Conservation (phyloP, 2,113 vertebrate species). For the Xiphophorus hellerii region DNA sequence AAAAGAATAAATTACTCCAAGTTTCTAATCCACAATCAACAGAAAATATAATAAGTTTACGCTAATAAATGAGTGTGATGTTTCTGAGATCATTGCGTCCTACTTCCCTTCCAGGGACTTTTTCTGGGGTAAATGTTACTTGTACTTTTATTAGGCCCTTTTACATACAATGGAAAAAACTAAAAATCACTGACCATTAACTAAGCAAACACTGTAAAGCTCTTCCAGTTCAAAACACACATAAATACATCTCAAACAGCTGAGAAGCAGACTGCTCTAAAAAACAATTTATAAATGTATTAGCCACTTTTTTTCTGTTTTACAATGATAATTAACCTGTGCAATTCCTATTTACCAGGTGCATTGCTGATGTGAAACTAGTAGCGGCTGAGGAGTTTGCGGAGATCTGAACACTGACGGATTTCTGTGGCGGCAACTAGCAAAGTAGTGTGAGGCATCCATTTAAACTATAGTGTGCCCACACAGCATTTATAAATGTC, state of each 20-base stretch:
- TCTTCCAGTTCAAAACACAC: conserved; percentile 33
- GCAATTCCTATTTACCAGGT: conserved; percentile 34
- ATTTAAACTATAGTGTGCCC: conserved; percentile 73
- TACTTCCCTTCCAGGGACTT: not conserved
- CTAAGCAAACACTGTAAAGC: conserved; percentile 41
- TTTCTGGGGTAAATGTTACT: not conserved
- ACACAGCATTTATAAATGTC: conserved; percentile 83
- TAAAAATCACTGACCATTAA: conserved; percentile 42
- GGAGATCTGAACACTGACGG: conserved; percentile 58
- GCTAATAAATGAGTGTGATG: no score
- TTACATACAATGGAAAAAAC: not conserved
- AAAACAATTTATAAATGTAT: conserved; percentile 26
- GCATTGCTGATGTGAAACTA: not conserved
- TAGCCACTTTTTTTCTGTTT: conserved; percentile 27
- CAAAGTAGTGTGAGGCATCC: conserved; percentile 60
- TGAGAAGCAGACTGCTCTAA: conserved; percentile 34
- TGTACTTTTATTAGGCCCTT: not conserved
- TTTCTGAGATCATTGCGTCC: no score
- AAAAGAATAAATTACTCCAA: no score
- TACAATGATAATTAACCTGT: conserved; percentile 25
- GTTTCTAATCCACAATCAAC: no score
- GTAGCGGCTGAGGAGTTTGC: not conserved
- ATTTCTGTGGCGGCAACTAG: conserved; percentile 60
- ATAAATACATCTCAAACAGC: conserved; percentile 53
- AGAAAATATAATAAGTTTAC: no score